These are phyloP conservation scores for Paradoxurus hermaphroditus DNA, from an alignment of 2,113 vertebrate genomes.

Conservation along the genomic window DNA sequence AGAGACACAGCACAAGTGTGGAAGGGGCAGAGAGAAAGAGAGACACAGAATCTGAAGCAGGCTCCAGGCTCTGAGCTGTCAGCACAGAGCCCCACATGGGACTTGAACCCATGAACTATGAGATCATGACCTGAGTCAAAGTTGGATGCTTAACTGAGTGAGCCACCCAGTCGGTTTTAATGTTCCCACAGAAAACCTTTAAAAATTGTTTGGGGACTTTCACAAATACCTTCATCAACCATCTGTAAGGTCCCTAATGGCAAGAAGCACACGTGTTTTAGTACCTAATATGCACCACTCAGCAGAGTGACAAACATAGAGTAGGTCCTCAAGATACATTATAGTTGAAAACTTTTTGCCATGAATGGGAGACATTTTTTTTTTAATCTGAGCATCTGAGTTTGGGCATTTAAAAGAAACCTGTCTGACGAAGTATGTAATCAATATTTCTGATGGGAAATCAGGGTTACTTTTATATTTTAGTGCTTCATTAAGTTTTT, in stretches of 20 bases:
- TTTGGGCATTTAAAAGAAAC: background rate
- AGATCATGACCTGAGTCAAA: no score
- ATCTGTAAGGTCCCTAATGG: background rate
- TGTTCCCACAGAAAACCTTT: accelerated
- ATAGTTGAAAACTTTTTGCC: background rate
- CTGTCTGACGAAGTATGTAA: background rate
- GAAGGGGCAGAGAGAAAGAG: no score
- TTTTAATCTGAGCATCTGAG: background rate
- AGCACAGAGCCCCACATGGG: no score
- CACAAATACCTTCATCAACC: background rate
- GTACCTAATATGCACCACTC: accelerated
- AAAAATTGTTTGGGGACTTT: background rate
- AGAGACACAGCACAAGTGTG: no score
- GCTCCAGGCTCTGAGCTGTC: no score
- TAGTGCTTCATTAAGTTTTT: background rate
- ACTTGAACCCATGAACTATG: no score
- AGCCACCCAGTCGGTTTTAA: no score
- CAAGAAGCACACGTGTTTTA: no score
- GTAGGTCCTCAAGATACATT: background rate
- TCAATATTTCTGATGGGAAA: background rate
- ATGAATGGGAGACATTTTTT: background rate
- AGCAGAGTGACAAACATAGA: accelerated
- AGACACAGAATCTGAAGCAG: no score
- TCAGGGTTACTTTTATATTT: background rate
- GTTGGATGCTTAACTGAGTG: no score